phyloP scores from a whole-genome alignment of 2,113 vertebrate species.

The Mugil cephalus region DNA sequence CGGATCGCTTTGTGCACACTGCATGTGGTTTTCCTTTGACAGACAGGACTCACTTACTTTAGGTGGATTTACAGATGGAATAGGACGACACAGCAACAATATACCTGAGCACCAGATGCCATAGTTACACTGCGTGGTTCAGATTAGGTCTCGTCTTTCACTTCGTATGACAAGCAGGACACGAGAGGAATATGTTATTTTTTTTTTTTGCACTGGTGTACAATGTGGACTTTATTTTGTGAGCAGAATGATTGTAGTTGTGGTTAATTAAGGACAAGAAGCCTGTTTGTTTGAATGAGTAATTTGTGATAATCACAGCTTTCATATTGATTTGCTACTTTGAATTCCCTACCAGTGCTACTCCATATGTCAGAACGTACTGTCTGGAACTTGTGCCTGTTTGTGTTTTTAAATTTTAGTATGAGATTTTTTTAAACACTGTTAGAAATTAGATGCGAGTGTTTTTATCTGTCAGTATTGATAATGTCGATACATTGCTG shows the following conservation, averaged over 20 bases:
- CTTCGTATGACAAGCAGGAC: background rate
- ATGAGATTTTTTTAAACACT: background rate
- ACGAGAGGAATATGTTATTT: background rate
- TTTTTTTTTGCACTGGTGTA: background rate
- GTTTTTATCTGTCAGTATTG: conserved; percentile 24
- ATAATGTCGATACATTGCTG: conserved; percentile 9
- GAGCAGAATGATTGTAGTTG: no score
- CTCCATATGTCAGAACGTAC: conserved; percentile 27
- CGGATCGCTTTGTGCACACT: background rate
- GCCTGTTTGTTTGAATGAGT: background rate
- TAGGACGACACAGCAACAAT: background rate
- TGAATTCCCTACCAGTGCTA: background rate
- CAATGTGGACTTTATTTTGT: background rate
- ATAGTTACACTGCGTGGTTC: background rate
- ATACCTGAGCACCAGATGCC: background rate
- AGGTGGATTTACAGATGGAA: conserved; percentile 1
- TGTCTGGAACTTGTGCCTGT: conserved; percentile 28
- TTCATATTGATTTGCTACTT: conserved; percentile 5
- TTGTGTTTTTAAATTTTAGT: conserved; percentile 30
- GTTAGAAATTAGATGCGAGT: background rate
- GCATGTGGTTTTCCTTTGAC: conserved; percentile 4
- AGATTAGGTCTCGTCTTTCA: background rate
- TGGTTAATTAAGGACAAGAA: background rate
- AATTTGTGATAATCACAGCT: conserved; percentile 27
- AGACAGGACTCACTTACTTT: background rate